phyloP scores from a whole-genome alignment of 2,888 invertebrate genomes.

The Ophion ellenae region DNA sequence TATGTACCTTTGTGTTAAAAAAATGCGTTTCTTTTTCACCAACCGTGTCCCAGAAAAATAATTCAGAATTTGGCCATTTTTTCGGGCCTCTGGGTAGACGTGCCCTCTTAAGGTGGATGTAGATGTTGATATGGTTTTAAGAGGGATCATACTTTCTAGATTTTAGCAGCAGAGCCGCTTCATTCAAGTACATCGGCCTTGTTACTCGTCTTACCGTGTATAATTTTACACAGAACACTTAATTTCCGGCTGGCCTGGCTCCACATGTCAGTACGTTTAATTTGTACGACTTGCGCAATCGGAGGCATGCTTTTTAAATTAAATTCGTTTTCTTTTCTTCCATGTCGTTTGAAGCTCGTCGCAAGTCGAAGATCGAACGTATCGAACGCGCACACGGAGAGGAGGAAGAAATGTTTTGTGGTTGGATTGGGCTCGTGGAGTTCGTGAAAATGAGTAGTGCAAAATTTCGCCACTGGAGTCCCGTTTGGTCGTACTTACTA shows the following conservation, averaged over 20 bases:
- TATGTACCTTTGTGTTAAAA: too few relatives aligned
- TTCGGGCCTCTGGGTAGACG: too few relatives aligned
- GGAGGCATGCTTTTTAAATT: background rate
- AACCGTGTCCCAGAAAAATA: too few relatives aligned
- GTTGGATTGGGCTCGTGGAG: background rate
- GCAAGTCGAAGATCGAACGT: constrained; percentile 24
- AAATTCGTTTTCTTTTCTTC: background rate
- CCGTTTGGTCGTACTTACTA: background rate
- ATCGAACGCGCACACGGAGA: constrained; percentile 8
- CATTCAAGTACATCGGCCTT: constrained; percentile 5
- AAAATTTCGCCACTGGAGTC: background rate
- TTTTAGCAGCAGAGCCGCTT: background rate
- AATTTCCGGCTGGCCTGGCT: background rate
- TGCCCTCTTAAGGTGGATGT: too few relatives aligned
- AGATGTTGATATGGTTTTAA: background rate
- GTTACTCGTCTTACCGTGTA: constrained; percentile 7
- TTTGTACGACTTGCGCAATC: background rate
- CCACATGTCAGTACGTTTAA: background rate
- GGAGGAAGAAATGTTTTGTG: background rate
- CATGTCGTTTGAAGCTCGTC: background rate
- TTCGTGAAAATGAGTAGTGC: background rate
- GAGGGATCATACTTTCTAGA: background rate
- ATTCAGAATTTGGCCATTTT: too few relatives aligned
- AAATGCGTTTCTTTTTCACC: too few relatives aligned
- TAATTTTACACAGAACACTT: background rate